These are phyloP conservation scores for Cyanoderma ruficeps DNA, from an alignment of 2,113 vertebrate species.

Conservation along the genomic window DNA sequence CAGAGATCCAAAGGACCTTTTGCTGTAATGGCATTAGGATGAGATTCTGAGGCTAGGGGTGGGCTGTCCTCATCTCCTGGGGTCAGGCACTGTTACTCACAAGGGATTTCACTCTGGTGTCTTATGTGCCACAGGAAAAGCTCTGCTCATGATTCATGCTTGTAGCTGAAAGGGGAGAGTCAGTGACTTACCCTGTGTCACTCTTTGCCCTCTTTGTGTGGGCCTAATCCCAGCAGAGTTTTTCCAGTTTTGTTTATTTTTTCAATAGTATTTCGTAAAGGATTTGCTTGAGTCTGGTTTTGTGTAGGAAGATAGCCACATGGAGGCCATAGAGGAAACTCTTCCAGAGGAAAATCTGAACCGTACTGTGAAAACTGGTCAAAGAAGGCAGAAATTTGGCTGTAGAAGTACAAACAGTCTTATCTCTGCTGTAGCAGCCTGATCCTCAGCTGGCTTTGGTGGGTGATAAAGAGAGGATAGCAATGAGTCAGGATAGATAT, in stretches of 20 bases:
- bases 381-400: neutral
- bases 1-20: neutral
- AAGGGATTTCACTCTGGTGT: neutral
- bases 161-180: neutral
- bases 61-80: neutral
- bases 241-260: neutral
- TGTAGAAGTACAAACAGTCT: neutral
- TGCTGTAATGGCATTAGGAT: neutral
- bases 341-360: neutral
- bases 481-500: neutral
- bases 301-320: neutral
- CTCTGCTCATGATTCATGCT: neutral
- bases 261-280: neutral
- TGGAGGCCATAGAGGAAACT: neutral
- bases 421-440: neutral
- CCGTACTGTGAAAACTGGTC: neutral
- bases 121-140: neutral
- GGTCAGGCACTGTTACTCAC: neutral
- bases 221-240: neutral
- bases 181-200: neutral
- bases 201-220: neutral
- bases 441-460: neutral
- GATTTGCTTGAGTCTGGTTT: neutral
- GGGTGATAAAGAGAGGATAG: neutral
- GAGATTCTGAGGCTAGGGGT: neutral